Evolutionary conservation across 1,140 invertebrate genomes (phyloP).

Genomic region (Solen grandis): DNA sequence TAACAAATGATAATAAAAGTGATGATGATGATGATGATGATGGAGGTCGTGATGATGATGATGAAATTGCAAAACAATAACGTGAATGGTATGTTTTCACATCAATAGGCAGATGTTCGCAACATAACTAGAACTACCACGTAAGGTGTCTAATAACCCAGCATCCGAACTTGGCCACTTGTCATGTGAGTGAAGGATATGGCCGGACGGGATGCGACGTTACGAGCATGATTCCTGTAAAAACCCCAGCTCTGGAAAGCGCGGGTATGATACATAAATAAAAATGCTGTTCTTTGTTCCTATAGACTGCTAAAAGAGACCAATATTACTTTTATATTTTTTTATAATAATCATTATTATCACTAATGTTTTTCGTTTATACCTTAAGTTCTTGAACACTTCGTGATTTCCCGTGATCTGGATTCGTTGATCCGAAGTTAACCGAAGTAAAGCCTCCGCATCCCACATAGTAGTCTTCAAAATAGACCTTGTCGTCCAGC

Average conservation of each 20-base stretch:
- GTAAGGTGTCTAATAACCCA: too few species aligned
- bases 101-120: neutral
- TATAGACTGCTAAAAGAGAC: neutral
- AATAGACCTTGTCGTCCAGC: conserved; percentile 47
- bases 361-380: neutral
- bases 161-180: too few species aligned
- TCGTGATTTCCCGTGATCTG: conserved; percentile 14
- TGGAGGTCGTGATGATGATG: too few species aligned
- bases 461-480: conserved; percentile 48
- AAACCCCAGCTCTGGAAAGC: neutral
- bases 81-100: too few species aligned
- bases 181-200: too few species aligned
- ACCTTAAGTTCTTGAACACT: conserved; percentile 49
- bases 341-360: too few species aligned
- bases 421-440: conserved; percentile 41
- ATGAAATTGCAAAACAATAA: too few species aligned
- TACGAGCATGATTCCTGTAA: neutral
- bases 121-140: too few species aligned
- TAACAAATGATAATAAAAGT: neutral
- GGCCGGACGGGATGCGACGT: neutral
- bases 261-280: neutral
- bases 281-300: neutral
- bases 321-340: too few species aligned
- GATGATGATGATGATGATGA: neutral
- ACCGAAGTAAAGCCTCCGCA: conserved; percentile 57